These are phyloP conservation scores for Molothrus ater DNA, from an alignment of 2,797 vertebrate genomes.

Conservation along the genomic window DNA sequence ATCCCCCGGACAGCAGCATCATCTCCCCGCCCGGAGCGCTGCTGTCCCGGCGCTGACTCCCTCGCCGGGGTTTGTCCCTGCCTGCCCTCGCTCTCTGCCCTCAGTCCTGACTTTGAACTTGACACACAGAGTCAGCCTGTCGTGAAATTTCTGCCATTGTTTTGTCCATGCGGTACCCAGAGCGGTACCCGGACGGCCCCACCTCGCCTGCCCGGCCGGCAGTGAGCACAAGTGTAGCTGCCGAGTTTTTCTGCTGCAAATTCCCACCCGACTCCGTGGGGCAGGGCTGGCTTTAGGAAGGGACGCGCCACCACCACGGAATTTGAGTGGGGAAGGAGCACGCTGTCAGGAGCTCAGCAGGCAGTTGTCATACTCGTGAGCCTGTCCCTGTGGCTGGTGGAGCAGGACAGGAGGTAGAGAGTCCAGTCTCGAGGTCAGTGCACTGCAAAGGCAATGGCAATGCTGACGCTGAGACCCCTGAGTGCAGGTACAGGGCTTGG, in stretches of 20 bases:
- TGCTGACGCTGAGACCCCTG: background rate
- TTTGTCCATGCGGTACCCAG: rapidly evolving
- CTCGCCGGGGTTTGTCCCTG: background rate
- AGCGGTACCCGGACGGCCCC: background rate
- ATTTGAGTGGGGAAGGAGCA: background rate
- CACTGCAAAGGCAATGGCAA: background rate
- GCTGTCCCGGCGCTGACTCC: background rate
- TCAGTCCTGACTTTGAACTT: background rate
- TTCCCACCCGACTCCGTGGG: background rate
- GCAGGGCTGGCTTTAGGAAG: background rate
- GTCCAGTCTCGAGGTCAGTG: background rate
- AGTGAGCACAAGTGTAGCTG: background rate
- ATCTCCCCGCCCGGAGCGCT: background rate
- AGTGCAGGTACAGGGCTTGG: background rate
- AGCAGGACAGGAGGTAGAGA: background rate
- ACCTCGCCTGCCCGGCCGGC: background rate
- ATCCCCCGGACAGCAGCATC: background rate
- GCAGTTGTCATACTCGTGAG: background rate
- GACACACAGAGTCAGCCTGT: background rate
- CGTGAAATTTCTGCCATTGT: background rate
- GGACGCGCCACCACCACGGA: background rate
- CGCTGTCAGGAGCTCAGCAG: background rate
- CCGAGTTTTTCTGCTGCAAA: background rate
- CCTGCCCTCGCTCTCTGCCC: background rate
- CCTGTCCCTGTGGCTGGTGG: background rate